phyloP scores from a whole-genome alignment of 2,113 vertebrate genomes.

The Rhagologus leucostigma region DNA sequence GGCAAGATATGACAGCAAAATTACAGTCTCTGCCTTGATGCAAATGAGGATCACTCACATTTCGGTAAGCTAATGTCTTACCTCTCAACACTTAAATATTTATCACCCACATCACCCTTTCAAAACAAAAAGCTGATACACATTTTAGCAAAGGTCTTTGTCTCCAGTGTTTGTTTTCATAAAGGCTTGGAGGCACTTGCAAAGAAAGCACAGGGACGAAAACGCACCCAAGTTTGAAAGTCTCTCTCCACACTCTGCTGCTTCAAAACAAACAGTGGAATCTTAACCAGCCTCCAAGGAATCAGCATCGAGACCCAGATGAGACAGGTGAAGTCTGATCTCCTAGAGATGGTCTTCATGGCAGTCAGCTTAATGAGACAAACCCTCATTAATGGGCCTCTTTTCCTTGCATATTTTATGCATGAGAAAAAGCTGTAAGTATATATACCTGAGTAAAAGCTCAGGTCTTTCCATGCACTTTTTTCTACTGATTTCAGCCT shows the following conservation, averaged over 20 bases:
- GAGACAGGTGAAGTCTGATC: background rate
- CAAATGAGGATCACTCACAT: background rate
- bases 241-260: background rate
- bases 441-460: background rate
- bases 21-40: background rate
- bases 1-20: background rate
- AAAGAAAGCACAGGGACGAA: background rate
- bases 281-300: background rate
- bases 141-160: background rate
- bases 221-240: background rate
- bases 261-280: background rate
- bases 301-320: fast-evolving
- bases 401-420: background rate
- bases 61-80: background rate
- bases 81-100: background rate
- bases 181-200: background rate
- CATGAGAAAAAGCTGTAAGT: background rate
- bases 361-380: background rate
- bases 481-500: background rate
- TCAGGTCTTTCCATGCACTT: background rate
- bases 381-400: background rate
- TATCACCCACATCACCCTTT: background rate
- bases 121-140: background rate
- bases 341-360: background rate
- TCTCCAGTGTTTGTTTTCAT: background rate